Conservation (phyloP, 2,113 vertebrate genomes). For the Bujurquina vittata region DNA sequence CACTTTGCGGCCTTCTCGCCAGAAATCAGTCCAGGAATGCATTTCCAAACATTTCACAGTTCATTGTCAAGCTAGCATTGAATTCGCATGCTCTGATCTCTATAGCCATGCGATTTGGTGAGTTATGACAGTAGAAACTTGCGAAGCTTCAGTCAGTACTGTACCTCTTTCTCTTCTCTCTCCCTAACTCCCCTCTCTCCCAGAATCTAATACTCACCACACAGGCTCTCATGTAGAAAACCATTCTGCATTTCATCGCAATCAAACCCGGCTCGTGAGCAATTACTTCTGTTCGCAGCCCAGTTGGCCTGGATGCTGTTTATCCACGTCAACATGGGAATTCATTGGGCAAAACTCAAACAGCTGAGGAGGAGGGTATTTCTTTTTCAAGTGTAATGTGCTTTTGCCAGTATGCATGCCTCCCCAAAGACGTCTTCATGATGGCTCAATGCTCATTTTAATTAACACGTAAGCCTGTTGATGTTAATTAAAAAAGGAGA, state of each 20-base stretch:
- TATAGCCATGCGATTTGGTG: neutral
- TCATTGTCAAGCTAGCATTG: conserved; percentile 21
- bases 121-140: neutral
- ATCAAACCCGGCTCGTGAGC: conserved; percentile 62
- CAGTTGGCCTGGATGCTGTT: conserved; percentile 67
- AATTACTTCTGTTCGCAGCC: conserved; percentile 70
- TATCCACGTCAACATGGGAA: conserved; percentile 47
- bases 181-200: neutral
- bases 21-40: conserved; percentile 34
- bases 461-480: conserved; percentile 78
- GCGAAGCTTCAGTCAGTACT: neutral
- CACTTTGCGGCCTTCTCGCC: conserved; percentile 15
- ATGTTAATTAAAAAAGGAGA: conserved; percentile 80
- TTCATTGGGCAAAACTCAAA: conserved; percentile 48
- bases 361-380: conserved; percentile 38
- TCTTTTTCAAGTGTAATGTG: conserved; percentile 49
- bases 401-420: conserved; percentile 51
- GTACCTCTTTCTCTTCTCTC: neutral
- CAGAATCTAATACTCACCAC: conserved; percentile 15
- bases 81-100: neutral
- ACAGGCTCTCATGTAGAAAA: conserved; percentile 51
- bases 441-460: conserved; percentile 74
- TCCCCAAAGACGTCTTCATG: conserved; percentile 67
- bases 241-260: conserved; percentile 52
- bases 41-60: conserved; percentile 12